Percentiles rank a stretch among this genome's conserved stretches.
phyloP scores from a whole-genome alignment of 2,888 invertebrate species.

The Anticlea derivata region DNA sequence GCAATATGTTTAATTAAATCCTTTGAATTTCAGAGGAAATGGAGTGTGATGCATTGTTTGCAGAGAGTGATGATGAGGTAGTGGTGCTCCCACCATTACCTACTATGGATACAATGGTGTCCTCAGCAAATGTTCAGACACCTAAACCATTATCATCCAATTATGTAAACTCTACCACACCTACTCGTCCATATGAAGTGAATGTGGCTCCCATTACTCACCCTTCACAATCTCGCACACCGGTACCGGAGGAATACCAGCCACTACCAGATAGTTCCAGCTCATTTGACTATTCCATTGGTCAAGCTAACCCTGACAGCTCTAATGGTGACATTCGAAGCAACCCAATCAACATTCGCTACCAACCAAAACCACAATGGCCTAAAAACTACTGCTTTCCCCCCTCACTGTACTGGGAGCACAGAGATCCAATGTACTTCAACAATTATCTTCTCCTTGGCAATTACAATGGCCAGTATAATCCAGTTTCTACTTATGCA shows the following conservation, averaged over 20 bases:
- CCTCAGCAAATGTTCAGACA: conserved; percentile 44
- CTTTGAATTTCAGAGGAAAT: conserved; percentile 80
- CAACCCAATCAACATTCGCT: conserved; percentile 59
- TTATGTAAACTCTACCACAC: conserved; percentile 66
- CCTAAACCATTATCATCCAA: conserved; percentile 65
- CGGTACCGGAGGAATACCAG: conserved; percentile 77
- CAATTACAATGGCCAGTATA: conserved; percentile 57
- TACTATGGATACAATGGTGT: conserved; percentile 47
- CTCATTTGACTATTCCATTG: conserved; percentile 61
- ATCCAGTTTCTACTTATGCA: conserved; percentile 53
- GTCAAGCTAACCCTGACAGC: conserved; percentile 51
- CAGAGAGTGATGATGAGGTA: conserved; percentile 86
- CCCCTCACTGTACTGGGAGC: conserved; percentile 26
- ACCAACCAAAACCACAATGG: conserved; percentile 68
- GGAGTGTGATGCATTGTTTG: conserved; percentile 86
- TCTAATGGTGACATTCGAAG: conserved; percentile 45
- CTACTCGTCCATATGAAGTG: conserved; percentile 60
- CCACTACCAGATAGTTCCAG: conserved; percentile 76
- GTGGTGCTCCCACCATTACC: conserved; percentile 61
- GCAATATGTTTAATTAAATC: conserved; percentile 7
- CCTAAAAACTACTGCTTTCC: conserved; percentile 63
- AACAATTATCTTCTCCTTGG: conserved; percentile 60
- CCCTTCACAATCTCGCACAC: conserved; percentile 66
- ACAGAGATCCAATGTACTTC: conserved; percentile 41
- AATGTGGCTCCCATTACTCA: conserved; percentile 58